Conservation (phyloP, 2,797 vertebrate genomes). For the Melanotaenia maccullochi region DNA sequence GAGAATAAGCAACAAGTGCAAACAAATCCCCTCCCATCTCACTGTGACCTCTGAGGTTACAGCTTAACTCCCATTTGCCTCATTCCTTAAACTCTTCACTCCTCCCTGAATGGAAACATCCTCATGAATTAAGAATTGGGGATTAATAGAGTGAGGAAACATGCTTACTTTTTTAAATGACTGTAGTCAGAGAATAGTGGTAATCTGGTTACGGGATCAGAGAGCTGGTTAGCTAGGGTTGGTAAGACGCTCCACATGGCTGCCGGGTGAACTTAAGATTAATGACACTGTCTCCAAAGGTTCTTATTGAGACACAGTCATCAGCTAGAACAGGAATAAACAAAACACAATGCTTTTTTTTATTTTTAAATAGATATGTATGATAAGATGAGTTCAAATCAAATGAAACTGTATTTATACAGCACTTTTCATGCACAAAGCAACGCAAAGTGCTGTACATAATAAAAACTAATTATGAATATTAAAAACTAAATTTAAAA, state of each 20-base stretch:
- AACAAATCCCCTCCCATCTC: not conserved
- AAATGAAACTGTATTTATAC: no score
- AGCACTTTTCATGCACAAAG: no score
- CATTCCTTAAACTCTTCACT: slow-evolving; percentile 28
- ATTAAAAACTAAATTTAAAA: no score
- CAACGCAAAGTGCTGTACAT: no score
- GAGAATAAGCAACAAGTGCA: slow-evolving; percentile 9
- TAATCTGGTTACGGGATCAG: slow-evolving; percentile 71
- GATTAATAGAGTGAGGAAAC: slow-evolving; percentile 27
- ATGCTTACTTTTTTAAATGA: slow-evolving; percentile 35
- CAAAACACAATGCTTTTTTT: slow-evolving; percentile 4
- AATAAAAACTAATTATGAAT: no score
- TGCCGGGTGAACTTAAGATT: slow-evolving; percentile 53
- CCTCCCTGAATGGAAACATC: slow-evolving; percentile 65
- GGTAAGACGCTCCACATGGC: slow-evolving; percentile 38
- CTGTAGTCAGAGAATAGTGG: slow-evolving; percentile 7
- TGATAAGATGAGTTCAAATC: no score
- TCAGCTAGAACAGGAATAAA: slow-evolving; percentile 7
- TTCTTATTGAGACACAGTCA: slow-evolving; percentile 20
- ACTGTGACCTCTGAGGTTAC: slow-evolving; percentile 30
- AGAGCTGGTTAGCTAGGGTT: slow-evolving; percentile 59
- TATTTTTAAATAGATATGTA: not conserved
- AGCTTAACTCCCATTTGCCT: slow-evolving; percentile 27
- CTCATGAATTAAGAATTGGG: slow-evolving; percentile 29
- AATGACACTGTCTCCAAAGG: slow-evolving; percentile 32